These are phyloP conservation scores for Yponomeuta cagnagella DNA, from an alignment of 2,888 invertebrate genomes.

Conservation along the genomic window DNA sequence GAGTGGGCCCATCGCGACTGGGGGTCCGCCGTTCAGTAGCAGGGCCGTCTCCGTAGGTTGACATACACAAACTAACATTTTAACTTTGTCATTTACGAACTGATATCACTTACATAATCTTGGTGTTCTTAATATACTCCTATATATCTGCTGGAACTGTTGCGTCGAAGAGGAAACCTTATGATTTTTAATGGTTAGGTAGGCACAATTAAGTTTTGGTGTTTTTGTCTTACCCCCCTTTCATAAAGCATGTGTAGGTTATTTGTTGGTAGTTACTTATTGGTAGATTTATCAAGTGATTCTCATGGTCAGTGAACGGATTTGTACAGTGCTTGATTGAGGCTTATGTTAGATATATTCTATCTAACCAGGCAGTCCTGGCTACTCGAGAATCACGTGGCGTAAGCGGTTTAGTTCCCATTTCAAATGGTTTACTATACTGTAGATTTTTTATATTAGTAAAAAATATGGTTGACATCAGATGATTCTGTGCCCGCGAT, in stretches of 20 bases:
- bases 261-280: neutral
- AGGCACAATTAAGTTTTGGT: too few species aligned
- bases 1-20: conserved; percentile 73
- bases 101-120: conserved; percentile 53
- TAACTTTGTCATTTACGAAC: conserved; percentile 49
- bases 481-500: too few species aligned
- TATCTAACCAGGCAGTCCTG: neutral
- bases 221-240: too few species aligned
- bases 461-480: too few species aligned
- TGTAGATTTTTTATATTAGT: too few species aligned
- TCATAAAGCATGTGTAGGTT: neutral
- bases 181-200: neutral
- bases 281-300: neutral
- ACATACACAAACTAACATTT: conserved; percentile 82
- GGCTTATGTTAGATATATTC: neutral
- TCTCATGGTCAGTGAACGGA: neutral
- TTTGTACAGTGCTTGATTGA: neutral
- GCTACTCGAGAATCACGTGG: neutral
- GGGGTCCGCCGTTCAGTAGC: conserved; percentile 69
- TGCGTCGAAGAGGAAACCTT: neutral
- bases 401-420: neutral
- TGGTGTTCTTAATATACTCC: conserved; percentile 30
- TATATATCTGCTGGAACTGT: neutral
- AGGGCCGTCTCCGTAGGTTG: conserved; percentile 77
- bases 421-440: too few species aligned